Percentiles rank a stretch among this genome's conserved stretches.
Conservation (phyloP, 92 coral and sea anemone genomes). For the Epizoanthus ramosus region DNA sequence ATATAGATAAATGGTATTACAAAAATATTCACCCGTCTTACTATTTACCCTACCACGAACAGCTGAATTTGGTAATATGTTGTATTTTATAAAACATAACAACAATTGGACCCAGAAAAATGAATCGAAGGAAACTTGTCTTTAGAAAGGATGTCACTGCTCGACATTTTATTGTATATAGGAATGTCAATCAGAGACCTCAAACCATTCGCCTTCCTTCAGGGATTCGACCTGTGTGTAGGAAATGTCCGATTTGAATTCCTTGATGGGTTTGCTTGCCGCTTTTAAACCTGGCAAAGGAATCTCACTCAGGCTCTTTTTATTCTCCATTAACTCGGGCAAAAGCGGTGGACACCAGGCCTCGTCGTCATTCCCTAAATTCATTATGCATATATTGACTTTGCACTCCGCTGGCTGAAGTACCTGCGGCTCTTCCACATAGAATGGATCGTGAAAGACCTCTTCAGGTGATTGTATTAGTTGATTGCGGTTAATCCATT, state of each 20-base stretch:
- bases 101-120: no score
- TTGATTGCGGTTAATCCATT: slow-evolving; percentile 10
- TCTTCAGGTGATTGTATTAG: background rate
- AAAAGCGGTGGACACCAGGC: background rate
- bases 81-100: no score
- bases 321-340: slow-evolving; percentile 4
- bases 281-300: slow-evolving; percentile 14
- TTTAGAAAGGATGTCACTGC: no score
- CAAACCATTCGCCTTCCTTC: slow-evolving; percentile 16
- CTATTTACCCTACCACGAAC: no score
- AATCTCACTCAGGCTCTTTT: slow-evolving; percentile 16
- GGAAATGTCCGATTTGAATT: slow-evolving; percentile 3
- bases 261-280: slow-evolving; percentile 1
- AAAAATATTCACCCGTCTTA: no score
- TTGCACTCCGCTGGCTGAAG: slow-evolving; percentile 38
- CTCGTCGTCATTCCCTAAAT: slow-evolving; percentile 30
- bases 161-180: background rate
- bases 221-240: slow-evolving; percentile 18
- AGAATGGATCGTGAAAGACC: slow-evolving; percentile 20
- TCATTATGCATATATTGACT: slow-evolving; percentile 34
- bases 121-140: no score
- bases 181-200: background rate
- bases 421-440: slow-evolving; percentile 22
- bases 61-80: no score
- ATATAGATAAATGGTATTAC: no score